A percentile compares a stretch with the other conserved stretches of the same genome.
These are phyloP conservation scores for Acanthochromis polyacanthus DNA, from an alignment of 2,113 vertebrate genomes.

Conservation along the genomic window DNA sequence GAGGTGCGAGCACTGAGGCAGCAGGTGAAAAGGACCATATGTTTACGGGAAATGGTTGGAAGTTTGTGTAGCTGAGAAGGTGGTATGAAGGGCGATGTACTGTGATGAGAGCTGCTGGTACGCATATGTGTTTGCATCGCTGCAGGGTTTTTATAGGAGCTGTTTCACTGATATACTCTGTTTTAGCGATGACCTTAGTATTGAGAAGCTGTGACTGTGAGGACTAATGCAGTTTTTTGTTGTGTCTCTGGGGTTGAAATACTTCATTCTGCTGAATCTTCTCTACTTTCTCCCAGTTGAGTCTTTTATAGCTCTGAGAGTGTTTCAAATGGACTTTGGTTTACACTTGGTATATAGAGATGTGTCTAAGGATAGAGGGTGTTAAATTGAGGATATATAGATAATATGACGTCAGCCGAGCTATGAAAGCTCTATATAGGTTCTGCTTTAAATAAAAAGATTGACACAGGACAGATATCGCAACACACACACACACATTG, in stretches of 20 bases:
- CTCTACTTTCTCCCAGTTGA: constrained; percentile 3
- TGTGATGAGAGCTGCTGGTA: neutral
- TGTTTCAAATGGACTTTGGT: neutral
- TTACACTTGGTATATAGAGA: neutral
- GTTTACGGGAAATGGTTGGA: neutral
- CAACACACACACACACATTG: too few species aligned
- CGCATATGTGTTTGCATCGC: neutral
- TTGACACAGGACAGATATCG: too few species aligned
- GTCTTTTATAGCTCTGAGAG: neutral
- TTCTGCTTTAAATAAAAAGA: too few species aligned
- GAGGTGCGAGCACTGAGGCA: neutral
- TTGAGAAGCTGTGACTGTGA: neutral
- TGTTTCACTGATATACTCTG: neutral
- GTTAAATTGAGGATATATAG: neutral
- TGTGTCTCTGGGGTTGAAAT: too few species aligned
- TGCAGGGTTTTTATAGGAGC: too few species aligned
- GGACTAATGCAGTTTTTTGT: neutral
- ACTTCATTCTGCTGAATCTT: neutral
- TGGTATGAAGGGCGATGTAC: neutral
- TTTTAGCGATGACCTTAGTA: neutral
- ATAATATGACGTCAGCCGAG: neutral
- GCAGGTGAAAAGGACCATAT: neutral
- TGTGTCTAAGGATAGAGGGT: neutral
- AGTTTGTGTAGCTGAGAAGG: neutral
- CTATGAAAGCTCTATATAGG: neutral